Conservation (phyloP, 2,888 invertebrate species). For the Chaetogeoica ovagalla region DNA sequence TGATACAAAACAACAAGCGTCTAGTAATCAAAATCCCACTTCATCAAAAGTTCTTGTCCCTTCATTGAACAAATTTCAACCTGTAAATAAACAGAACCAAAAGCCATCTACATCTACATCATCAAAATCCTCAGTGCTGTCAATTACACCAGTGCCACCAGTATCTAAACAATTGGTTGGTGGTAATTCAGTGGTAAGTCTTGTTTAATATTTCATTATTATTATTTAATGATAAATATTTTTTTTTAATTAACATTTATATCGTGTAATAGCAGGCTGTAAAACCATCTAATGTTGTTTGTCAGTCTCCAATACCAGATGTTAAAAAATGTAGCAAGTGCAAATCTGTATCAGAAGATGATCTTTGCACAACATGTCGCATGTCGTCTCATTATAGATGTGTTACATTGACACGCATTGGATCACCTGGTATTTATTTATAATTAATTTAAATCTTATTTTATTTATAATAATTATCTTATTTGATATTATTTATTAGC, state of each 20-base stretch:
- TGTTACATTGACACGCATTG: constrained; percentile 28
- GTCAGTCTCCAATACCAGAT: not conserved
- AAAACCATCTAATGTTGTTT: not conserved
- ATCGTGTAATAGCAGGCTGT: not conserved
- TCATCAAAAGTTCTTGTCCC: not conserved
- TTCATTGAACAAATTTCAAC: not conserved
- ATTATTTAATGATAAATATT: not conserved
- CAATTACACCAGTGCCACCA: not conserved
- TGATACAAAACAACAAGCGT: not conserved
- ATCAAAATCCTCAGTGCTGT: not conserved
- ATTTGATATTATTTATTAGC: not conserved
- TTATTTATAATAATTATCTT: not conserved
- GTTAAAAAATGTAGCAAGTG: constrained; percentile 20
- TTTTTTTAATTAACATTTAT: constrained; percentile 1
- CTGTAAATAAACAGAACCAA: not conserved
- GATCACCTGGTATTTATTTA: constrained; percentile 28
- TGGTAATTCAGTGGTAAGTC: not conserved
- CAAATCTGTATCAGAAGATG: not conserved
- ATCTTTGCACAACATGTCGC: constrained; percentile 7
- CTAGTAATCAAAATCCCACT: not conserved
- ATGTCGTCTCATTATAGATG: constrained; percentile 11
- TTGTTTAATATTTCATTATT: not conserved
- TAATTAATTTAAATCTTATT: not conserved
- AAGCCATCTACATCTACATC: not conserved
- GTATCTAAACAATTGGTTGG: not conserved